Evolutionary conservation across 2,888 invertebrate genomes (phyloP), one percentile per base, ranked within the genome.

Genomic region (Seladonia tumulorum): DNA sequence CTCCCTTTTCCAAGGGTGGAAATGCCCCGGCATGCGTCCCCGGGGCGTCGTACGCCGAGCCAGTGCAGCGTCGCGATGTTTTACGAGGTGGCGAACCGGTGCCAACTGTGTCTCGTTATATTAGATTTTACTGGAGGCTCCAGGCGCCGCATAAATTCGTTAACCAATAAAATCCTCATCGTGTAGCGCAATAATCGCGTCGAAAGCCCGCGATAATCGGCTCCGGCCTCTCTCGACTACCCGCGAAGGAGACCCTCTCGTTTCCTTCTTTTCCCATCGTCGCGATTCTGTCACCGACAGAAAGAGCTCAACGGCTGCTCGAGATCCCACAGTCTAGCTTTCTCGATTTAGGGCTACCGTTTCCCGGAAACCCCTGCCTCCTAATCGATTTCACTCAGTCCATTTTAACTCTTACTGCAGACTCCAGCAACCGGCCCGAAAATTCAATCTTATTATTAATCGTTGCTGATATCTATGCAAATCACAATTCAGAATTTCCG

Each of bases 91-190:
- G 93, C 92, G 91, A 93, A 84, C 87, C 92, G 89, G 91, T 94
- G 94, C 94, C 94, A 94, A 94, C 94, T 93, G 93, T 93, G 93
- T 93, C 93, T 93, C 94, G 94, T 94, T 94, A 93, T 93, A 94
- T 94, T 93, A 93, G 93, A 94, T 94, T 94, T 94, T 93, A 94
- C 93, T 91, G 91, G 90, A 80, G 86, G 91, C 92, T 92, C 89
- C 89, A 90, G 92, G 93, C 93, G 93, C 92, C 93, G 92, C 93
- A 93, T 94, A 94, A 94, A 94, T 94, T 94, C 93, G 93, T 94
- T 93, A 94, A 93, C 93, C 93, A 93, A 94, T 94, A 93, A 94
- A 94, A 94, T 93, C 90, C 92, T 93, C 93, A 92, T 92, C 91
- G 90, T 86, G 85, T 39, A 81, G 82, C 88, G 87, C 89, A 92